Evolutionary conservation across 2,888 invertebrate species (phyloP).

Genomic region (Amiota communis): DNA sequence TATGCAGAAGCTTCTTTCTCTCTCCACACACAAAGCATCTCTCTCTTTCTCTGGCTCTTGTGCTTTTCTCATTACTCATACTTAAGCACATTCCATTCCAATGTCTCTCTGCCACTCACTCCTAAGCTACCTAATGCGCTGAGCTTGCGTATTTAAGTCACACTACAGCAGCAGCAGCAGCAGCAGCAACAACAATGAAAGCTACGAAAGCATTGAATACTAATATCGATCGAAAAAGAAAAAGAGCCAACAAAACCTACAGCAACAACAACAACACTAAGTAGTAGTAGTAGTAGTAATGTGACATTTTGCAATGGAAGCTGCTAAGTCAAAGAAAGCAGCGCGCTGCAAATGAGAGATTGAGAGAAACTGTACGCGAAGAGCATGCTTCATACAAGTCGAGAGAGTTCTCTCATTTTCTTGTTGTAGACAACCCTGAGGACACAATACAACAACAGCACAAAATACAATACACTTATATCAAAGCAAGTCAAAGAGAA

Average conservation of each 20-base stretch:
- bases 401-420: neutral
- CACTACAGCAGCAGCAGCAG: neutral
- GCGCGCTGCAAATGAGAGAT: constrained; percentile 7
- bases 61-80: neutral
- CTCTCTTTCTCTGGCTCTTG: constrained; percentile 9
- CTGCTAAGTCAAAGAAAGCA: too few relatives aligned
- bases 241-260: neutral
- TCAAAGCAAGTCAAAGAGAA: constrained; percentile 2
- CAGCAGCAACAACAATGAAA: neutral
- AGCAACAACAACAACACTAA: neutral
- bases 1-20: constrained; percentile 44
- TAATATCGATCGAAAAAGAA: constrained; percentile 18
- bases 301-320: constrained; percentile 19
- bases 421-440: constrained; percentile 15
- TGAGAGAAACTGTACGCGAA: neutral
- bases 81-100: neutral
- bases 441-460: neutral
- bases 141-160: constrained; percentile 46
- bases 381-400: neutral
- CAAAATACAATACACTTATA: neutral
- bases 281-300: constrained; percentile 19
- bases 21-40: constrained; percentile 19
- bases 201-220: constrained; percentile 12
- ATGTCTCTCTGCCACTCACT: constrained; percentile 14
- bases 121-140: constrained; percentile 15